A percentile compares a stretch with the other conserved stretches of the same genome.
Conservation (phyloP, 2,888 invertebrate species). For the Drosophila niveifrons region DNA sequence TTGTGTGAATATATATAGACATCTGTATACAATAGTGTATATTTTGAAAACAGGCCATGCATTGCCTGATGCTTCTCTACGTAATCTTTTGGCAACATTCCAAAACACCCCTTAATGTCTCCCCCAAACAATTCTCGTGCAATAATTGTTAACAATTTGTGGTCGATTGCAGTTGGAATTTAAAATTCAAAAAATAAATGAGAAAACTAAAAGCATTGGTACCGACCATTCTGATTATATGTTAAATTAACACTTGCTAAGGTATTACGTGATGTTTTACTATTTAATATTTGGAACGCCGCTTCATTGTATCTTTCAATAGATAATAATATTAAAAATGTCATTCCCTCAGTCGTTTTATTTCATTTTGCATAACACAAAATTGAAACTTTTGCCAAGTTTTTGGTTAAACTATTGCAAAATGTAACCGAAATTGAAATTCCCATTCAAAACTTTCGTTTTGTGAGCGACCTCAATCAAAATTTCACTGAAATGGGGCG, state of each 20-base stretch:
- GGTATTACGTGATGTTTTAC: constrained; percentile 52
- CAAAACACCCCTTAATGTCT: constrained; percentile 26
- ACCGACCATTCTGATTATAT: constrained; percentile 18
- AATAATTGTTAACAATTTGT: constrained; percentile 50
- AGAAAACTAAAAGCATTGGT: constrained; percentile 7
- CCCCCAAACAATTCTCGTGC: constrained; percentile 11
- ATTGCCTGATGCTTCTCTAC: constrained; percentile 34
- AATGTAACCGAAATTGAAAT: constrained; percentile 13
- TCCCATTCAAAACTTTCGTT: constrained; percentile 41
- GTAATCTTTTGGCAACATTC: constrained; percentile 55
- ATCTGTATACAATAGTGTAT: constrained; percentile 10
- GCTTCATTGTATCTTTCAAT: background rate
- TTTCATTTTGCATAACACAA: constrained; percentile 34
- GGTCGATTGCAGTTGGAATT: constrained; percentile 30
- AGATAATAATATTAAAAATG: constrained; percentile 14
- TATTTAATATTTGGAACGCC: constrained; percentile 16
- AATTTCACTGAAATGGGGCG: constrained; percentile 25
- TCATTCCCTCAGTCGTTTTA: constrained; percentile 8
- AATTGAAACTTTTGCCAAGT: constrained; percentile 7
- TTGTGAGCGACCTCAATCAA: constrained; percentile 3
- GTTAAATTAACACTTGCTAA: constrained; percentile 13
- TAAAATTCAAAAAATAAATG: constrained; percentile 9
- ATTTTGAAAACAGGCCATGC: constrained; percentile 44
- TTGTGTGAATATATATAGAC: constrained; percentile 11
- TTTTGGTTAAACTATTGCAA: constrained; percentile 23